Base-by-base conservation (phyloP, 2,888 invertebrate species). In the Drosophila prolongata region DNA sequence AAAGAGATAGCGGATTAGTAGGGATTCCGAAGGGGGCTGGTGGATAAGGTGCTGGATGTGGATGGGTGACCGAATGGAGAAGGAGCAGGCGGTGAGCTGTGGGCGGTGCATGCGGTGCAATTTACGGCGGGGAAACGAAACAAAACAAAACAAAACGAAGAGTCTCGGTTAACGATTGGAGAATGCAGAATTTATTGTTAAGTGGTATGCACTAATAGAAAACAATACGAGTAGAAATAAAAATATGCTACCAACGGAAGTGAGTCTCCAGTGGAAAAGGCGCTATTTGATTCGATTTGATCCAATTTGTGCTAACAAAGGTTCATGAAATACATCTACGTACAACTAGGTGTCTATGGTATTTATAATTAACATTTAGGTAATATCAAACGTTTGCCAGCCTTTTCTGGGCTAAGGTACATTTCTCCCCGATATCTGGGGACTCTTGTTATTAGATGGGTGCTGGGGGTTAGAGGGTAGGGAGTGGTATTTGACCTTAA, bases 1-100 rank as follows among this genome's bases (percentile, higher is more conserved):
- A 77, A 67, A 71, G 62, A 79, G 38, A 71, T 38, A 68, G 69
- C 37, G 49, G 52, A 80, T 86, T 84, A 83, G 69, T 83, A 40
- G 57, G 58, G 16, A 44, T 43, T 49, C 38, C 59, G 49, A 55
- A 55, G 49, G 11, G 44, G 50, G 34, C 14, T 56, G 14, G 35
- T n/a, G 56, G 19, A 44, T 13, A 14, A 24, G 62, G 3, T 30
- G 30, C 2, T 30, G 8, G 30, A 30, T 30, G n/a, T 43, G 9
- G 24, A 24, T 19, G 34, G 50, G 35, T 6, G 35, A 38, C 10
- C 38, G 10, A 38, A 38, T 37, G 16, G 4, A n/a, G 42, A 35
- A 34, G 16, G 10, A 46, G 65, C 62, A 46, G 62, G 65, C 65
- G 62, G 52, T 61, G 52, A 62, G n/a, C 62, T 65, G 61, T 50